Base-by-base conservation (phyloP, 2,113 vertebrate genomes). In the Bucco capensis region DNA sequence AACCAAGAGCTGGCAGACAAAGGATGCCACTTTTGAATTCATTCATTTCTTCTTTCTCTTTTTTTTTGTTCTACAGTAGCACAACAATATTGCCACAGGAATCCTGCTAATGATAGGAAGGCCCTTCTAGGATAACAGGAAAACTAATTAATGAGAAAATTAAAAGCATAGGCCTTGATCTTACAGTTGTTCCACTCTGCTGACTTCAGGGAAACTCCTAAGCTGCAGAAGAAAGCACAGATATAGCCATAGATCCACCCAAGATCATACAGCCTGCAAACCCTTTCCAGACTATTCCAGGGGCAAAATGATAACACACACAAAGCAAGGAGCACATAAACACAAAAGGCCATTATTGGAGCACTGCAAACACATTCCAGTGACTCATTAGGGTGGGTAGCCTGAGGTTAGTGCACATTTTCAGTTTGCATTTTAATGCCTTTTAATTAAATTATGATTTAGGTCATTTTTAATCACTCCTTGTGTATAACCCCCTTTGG, bases 371-470 rank as follows among this genome's bases (percentile, higher is more conserved):
- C 9, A 47, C 58, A 94, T 95, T 94, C 74, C 92, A 93, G 73
- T 61, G 54, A 96, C 94, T 84, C 88, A 94, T 94, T 86, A 89
- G 93, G 56, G 81, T 56, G 75, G 77, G 47, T 79, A 66, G 94
- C 95, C 86, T 72, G 77, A 95, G 88, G 93, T 95, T 92, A 94
- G 28, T 1, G 50, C 93, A 86, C 67, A 77, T 75, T 93, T 95
- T 82, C 74, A 47, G 73, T 76, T 86, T 85, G 83, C 35, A 90
- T 92, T 95, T 94, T 91, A 85, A 94, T 96, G 94, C 95, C 46
- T 94, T 93, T 84, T 96, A 96, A 97, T 95, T 96, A 96, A 96
- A 96, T 96, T 94, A 96, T 92, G 60, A 95, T 94, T 96, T 96
- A 79, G 74, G 92, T 93, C 92, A 93, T 35, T 94, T 97, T 97